These are phyloP conservation scores for Acheta domesticus DNA, from an alignment of 2,888 invertebrate species.

Conservation along the genomic window DNA sequence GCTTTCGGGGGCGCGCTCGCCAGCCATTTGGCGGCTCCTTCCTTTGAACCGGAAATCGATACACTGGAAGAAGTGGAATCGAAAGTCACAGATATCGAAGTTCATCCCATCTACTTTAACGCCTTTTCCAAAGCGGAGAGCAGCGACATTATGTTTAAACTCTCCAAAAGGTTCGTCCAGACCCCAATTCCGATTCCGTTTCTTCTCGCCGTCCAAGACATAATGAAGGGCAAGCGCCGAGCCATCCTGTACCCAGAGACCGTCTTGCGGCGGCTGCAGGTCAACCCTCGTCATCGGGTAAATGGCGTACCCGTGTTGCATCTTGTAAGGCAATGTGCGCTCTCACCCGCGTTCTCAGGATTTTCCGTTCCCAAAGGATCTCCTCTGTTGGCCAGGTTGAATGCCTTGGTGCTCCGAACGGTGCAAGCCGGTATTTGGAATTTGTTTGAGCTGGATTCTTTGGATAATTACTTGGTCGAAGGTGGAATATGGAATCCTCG, in stretches of 20 bases:
- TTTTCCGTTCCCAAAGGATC: background rate
- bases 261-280: background rate
- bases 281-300: background rate
- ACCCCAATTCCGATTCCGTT: background rate
- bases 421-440: background rate
- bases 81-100: background rate
- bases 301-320: background rate
- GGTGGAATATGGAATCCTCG: background rate
- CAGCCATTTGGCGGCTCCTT: background rate
- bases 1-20: background rate
- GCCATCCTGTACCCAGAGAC: background rate
- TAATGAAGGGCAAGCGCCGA: background rate
- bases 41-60: background rate
- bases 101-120: background rate
- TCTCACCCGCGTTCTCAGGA: background rate
- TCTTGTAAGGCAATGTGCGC: background rate
- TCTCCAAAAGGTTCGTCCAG: background rate
- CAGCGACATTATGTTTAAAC: background rate
- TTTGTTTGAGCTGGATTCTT: background rate
- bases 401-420: background rate
- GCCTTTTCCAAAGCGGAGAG: background rate
- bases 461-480: background rate
- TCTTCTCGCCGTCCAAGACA: background rate
- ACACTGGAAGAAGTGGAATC: background rate
- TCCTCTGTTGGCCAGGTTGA: background rate